A percentile compares a stretch with the other conserved stretches of the same genome.
Evolutionary conservation across 1,140 invertebrate species (phyloP).

Genomic region (Grapholita molesta): DNA sequence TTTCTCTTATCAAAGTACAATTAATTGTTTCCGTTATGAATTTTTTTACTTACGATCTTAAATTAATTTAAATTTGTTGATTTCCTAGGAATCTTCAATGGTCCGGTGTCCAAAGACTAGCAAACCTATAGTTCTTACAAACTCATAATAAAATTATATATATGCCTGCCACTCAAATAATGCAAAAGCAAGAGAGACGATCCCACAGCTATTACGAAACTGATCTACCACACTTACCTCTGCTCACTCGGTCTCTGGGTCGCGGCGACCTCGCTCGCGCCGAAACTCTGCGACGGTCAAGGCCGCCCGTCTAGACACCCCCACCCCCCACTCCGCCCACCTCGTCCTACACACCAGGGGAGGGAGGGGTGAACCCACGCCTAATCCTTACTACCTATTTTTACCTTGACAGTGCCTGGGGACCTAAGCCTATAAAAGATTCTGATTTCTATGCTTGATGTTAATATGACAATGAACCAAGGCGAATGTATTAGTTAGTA

Average conservation of each 20-base stretch:
- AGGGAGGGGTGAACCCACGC: too few relatives aligned
- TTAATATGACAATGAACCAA: neutral
- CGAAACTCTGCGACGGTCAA: slow-evolving; percentile 71
- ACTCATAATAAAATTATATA: too few relatives aligned
- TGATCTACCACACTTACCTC: neutral
- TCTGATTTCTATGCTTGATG: neutral
- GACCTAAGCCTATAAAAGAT: neutral
- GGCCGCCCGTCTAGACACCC: slow-evolving; percentile 70
- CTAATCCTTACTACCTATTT: slow-evolving; percentile 53
- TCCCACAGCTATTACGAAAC: neutral
- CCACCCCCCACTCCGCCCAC: slow-evolving; percentile 37
- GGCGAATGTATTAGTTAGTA: neutral
- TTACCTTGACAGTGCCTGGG: slow-evolving; percentile 55
- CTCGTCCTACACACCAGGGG: slow-evolving; percentile 22
- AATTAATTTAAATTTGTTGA: too few relatives aligned
- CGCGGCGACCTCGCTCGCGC: slow-evolving; percentile 59
- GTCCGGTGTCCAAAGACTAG: too few relatives aligned
- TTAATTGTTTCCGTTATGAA: too few relatives aligned
- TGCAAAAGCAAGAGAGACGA: too few relatives aligned
- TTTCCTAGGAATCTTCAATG: too few relatives aligned
- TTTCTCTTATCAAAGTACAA: too few relatives aligned
- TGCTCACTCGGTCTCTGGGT: slow-evolving; percentile 62
- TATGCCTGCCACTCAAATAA: too few relatives aligned
- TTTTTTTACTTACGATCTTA: too few relatives aligned
- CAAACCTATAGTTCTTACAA: too few relatives aligned